Evolutionary conservation across 1,140 invertebrate genomes (phyloP).

Genomic region (Potamilus streckersoni): DNA sequence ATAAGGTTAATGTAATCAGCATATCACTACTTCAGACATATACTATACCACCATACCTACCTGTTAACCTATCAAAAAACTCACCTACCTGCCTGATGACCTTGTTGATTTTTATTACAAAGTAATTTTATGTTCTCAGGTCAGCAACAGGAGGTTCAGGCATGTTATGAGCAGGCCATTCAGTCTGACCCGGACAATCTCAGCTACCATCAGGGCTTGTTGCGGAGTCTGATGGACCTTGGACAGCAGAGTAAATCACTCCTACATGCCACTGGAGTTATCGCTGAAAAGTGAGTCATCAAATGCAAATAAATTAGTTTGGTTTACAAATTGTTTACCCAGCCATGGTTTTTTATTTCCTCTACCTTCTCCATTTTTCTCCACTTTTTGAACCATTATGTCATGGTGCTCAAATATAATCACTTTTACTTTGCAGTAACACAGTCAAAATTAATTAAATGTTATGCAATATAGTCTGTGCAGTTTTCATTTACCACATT

Average conservation of each 20-base stretch:
- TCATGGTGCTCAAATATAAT: no score
- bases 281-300: conserved; percentile 57
- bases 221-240: conserved; percentile 70
- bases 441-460: no score
- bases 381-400: neutral
- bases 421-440: no score
- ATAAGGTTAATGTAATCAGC: neutral
- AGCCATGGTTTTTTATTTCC: no score
- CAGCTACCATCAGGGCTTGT: conserved; percentile 67
- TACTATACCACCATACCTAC: no score
- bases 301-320: neutral
- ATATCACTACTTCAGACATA: no score
- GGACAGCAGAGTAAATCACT: conserved; percentile 71
- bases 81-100: no score
- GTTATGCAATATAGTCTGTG: no score
- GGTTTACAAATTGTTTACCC: no score
- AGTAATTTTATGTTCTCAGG: conserved; percentile 40
- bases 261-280: conserved; percentile 66
- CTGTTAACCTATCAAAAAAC: no score
- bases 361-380: neutral
- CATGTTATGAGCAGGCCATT: conserved; percentile 72
- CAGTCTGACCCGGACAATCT: conserved; percentile 65
- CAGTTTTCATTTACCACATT: no score
- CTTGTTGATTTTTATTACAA: no score
- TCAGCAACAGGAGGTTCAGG: conserved; percentile 71